Evolutionary conservation across 1,140 invertebrate genomes (phyloP).

Genomic region (Drosophila bocki): DNA sequence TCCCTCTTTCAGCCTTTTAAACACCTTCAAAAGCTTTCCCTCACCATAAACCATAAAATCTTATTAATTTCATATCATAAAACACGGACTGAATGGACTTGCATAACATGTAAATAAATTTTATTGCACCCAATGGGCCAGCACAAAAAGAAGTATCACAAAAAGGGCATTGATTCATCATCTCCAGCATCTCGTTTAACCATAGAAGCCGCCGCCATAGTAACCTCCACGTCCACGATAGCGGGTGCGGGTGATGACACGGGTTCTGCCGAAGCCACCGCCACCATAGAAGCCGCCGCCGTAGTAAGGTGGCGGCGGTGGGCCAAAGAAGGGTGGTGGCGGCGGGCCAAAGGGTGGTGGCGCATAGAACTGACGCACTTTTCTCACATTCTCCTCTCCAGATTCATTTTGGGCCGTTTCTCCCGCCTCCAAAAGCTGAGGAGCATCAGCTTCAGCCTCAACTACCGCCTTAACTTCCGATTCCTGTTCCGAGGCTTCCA

Average conservation of each 20-base stretch:
- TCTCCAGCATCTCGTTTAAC: slow-evolving; percentile 34
- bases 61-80: slow-evolving; percentile 11
- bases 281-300: slow-evolving; percentile 55
- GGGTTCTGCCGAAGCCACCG: slow-evolving; percentile 67
- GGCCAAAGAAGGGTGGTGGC: slow-evolving; percentile 64
- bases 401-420: slow-evolving; percentile 37
- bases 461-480: slow-evolving; percentile 1
- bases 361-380: slow-evolving; percentile 67
- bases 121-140: no score
- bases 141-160: slow-evolving; percentile 73
- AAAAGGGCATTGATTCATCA: slow-evolving; percentile 6
- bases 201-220: slow-evolving; percentile 72
- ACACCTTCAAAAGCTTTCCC: slow-evolving; percentile 43
- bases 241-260: slow-evolving; percentile 68
- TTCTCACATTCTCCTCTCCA: slow-evolving; percentile 53
- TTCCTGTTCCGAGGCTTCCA: slow-evolving; percentile 7
- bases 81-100: slow-evolving; percentile 1
- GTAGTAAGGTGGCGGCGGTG: slow-evolving; percentile 61
- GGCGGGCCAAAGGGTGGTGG: slow-evolving; percentile 49
- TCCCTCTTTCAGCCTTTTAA: slow-evolving; percentile 2
- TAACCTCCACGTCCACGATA: slow-evolving; percentile 65
- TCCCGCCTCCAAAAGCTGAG: slow-evolving; percentile 35
- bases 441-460: neutral
- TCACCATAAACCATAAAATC: slow-evolving; percentile 4
- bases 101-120: slow-evolving; percentile 45